These are phyloP conservation scores for Drosophila meridionalis DNA, from an alignment of 2,888 invertebrate species.

Conservation along the genomic window DNA sequence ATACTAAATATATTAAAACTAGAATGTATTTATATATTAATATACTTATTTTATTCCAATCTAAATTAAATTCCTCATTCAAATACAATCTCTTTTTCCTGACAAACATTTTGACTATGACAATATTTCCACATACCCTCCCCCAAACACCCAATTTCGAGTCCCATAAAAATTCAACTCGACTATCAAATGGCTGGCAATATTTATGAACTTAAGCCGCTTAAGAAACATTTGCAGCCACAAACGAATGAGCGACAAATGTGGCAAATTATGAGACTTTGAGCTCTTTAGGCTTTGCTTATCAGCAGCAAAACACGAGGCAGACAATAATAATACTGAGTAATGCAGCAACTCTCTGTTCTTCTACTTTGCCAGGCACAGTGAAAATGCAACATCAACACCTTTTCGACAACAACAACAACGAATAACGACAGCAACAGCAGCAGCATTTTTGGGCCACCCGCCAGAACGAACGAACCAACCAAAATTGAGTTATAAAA, in stretches of 20 bases:
- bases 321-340: conserved; percentile 54
- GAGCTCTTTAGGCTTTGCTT: conserved; percentile 60
- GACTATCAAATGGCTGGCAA: conserved; percentile 36
- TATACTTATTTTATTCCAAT: too few relatives aligned
- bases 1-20: too few relatives aligned
- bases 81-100: not conserved
- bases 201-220: conserved; percentile 82
- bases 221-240: conserved; percentile 56
- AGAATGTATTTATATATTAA: too few relatives aligned
- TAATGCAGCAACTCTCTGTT: conserved; percentile 53
- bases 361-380: conserved; percentile 64
- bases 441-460: not conserved
- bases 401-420: conserved; percentile 29
- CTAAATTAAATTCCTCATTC: not conserved
- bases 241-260: conserved; percentile 34
- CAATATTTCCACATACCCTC: not conserved
- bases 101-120: not conserved
- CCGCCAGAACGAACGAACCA: conserved; percentile 44
- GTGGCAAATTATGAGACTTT: conserved; percentile 60
- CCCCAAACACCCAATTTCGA: not conserved
- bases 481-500: conserved; percentile 76
- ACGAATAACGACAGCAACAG: conserved; percentile 3
- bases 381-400: conserved; percentile 67
- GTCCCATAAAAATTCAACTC: not conserved
- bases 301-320: conserved; percentile 77